phyloP scores from a whole-genome alignment of 2,113 vertebrate species.

The Pheucticus melanocephalus region DNA sequence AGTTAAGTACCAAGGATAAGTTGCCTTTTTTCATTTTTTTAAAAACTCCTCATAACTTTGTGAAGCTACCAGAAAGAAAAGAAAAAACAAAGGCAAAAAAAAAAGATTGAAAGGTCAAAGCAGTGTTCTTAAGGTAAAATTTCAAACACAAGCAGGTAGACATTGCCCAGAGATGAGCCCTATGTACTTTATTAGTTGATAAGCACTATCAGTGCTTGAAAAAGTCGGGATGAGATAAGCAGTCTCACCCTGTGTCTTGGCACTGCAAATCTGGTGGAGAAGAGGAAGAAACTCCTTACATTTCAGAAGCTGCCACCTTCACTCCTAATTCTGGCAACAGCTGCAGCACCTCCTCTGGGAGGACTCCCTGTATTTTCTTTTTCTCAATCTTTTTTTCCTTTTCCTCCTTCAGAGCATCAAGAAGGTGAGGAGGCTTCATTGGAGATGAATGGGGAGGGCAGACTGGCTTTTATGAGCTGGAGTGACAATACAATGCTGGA shows the following conservation, averaged over 20 bases:
- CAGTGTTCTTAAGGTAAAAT: not conserved
- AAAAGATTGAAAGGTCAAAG: not conserved
- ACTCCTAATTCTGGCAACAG: not conserved
- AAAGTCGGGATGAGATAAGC: not conserved
- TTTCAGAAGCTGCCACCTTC: not conserved
- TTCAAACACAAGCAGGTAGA: not conserved
- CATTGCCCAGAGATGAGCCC: not conserved
- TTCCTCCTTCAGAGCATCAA: not conserved
- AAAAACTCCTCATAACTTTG: not conserved
- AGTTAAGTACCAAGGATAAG: not conserved
- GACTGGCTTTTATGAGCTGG: not conserved
- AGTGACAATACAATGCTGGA: not conserved
- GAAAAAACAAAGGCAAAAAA: too few species aligned
- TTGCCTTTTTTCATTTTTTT: not conserved
- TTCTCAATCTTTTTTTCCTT: not conserved
- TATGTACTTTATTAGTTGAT: not conserved
- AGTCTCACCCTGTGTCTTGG: not conserved
- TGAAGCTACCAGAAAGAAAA: not conserved
- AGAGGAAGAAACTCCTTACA: not conserved
- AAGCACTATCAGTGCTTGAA: not conserved
- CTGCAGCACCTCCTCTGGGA: not conserved
- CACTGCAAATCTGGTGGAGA: not conserved
- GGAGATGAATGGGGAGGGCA: not conserved
- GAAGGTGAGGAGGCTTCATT: not conserved
- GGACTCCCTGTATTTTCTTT: not conserved